Evolutionary conservation across 2,113 vertebrate species (phyloP), one percentile per base, ranked within the genome.

Genomic region (Bufo bufo): DNA sequence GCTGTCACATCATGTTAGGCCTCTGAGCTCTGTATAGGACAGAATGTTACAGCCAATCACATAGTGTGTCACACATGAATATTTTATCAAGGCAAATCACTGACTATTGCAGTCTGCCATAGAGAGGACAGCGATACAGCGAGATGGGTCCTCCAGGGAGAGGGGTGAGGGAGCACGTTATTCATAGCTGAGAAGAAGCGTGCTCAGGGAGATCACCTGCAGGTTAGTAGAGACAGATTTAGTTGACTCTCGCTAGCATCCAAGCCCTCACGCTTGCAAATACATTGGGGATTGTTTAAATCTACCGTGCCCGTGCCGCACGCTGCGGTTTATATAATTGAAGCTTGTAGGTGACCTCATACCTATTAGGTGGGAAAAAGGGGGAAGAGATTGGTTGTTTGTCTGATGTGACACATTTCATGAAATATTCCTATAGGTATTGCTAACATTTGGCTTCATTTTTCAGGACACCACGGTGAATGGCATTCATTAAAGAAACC

Each of bases 1-100:
- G 81, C 87, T 89, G 87, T 89, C 87, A 84, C 72, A 89, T 89
- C 72, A 84, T 78, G 87, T 89, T 89, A 89, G 87, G 81, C 87
- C 87, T 89, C 23, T 84, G 87, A 89, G 82, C 87, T 84, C 59
- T 69, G 87, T 69, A 89, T 78, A 84, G 87, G 82, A 89, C 87
- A 89, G 74, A 83, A 78, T 77, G 78, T 84, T 89, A 69, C 81
- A 75, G 87, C 82, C 87, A 89, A 89, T 89, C 81, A 89, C 87
- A 84, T 65, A 89, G 71, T 89, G 82, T 89, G 87, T 84, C 87
- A 89, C 87, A 84, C 82, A 89, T 89, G 81, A 89, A 89, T 89
- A 89, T 89, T 89, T 89, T 84, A 84, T 89, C 81, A 89, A 89
- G 82, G 87, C 87, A 89, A 84, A 89, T 89, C 87, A 84, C 74